A percentile compares a stretch with the other conserved stretches of the same genome.
phyloP scores from a whole-genome alignment of 2,113 vertebrate genomes.

The Gymnorhina tibicen region DNA sequence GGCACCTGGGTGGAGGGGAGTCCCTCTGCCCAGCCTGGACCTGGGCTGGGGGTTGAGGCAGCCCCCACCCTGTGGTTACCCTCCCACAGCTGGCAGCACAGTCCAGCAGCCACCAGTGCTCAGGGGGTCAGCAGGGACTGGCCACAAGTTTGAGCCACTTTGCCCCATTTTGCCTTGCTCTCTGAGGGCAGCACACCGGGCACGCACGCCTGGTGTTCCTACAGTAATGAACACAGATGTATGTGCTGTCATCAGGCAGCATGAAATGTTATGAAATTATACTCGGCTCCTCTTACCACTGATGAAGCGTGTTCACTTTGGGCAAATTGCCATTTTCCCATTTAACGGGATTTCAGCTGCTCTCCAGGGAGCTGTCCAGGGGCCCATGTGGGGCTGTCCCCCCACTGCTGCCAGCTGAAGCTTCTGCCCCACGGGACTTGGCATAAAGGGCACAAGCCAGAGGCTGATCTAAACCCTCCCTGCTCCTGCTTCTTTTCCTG shows the following conservation, averaged over 20 bases:
- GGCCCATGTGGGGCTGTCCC: not conserved
- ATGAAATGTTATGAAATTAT: not conserved
- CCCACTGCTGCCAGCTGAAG: not conserved
- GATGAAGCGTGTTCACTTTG: not conserved
- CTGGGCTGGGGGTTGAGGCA: not conserved
- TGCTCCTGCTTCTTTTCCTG: not conserved
- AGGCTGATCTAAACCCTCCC: not conserved
- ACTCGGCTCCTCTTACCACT: not conserved
- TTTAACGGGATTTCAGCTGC: not conserved
- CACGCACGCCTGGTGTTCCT: accelerated
- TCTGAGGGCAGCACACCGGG: not conserved
- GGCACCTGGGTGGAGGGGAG: not conserved
- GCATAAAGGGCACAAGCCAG: accelerated
- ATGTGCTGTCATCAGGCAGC: not conserved
- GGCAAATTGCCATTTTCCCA: not conserved
- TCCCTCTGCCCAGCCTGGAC: accelerated
- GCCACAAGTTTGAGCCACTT: not conserved
- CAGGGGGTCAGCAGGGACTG: not conserved
- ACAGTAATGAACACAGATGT: not conserved
- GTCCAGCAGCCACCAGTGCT: not conserved
- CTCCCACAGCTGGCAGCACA: not conserved
- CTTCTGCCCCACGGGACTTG: accelerated
- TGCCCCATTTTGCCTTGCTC: not conserved
- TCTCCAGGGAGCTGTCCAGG: not conserved
- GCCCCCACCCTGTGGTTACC: accelerated